phyloP scores from a whole-genome alignment of 2,113 vertebrate species.

The Sciurus niger region DNA sequence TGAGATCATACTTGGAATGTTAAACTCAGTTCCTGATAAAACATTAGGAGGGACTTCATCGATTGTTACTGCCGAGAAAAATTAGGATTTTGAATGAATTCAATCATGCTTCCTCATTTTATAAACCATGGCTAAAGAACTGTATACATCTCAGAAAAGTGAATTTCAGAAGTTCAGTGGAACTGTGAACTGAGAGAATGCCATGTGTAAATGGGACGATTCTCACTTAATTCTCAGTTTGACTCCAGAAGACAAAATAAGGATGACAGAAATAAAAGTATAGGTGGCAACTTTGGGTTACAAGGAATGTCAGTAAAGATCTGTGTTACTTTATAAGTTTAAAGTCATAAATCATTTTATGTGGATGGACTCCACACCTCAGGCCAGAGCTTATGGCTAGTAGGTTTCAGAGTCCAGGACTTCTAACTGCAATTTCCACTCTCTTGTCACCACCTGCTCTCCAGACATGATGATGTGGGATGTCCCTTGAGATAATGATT shows the following conservation, averaged over 20 bases:
- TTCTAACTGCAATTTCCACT: background rate
- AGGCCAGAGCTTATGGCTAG: background rate
- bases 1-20: background rate
- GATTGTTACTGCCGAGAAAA: background rate
- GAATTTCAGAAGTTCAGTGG: background rate
- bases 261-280: background rate
- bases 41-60: background rate
- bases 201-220: background rate
- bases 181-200: background rate
- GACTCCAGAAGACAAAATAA: slow-evolving; percentile 23
- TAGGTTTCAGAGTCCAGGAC: background rate
- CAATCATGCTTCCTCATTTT: background rate
- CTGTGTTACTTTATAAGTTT: background rate
- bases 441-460: background rate
- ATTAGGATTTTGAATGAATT: background rate
- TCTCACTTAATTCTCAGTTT: slow-evolving; percentile 47
- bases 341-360: background rate
- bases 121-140: background rate
- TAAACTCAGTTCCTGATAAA: background rate
- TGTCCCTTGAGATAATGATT: background rate
- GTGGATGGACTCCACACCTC: background rate
- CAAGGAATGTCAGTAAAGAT: background rate
- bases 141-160: background rate
- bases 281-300: background rate
- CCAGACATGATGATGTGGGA: background rate